Conservation (phyloP, 2,888 invertebrate species). For the Athetis lepigone region DNA sequence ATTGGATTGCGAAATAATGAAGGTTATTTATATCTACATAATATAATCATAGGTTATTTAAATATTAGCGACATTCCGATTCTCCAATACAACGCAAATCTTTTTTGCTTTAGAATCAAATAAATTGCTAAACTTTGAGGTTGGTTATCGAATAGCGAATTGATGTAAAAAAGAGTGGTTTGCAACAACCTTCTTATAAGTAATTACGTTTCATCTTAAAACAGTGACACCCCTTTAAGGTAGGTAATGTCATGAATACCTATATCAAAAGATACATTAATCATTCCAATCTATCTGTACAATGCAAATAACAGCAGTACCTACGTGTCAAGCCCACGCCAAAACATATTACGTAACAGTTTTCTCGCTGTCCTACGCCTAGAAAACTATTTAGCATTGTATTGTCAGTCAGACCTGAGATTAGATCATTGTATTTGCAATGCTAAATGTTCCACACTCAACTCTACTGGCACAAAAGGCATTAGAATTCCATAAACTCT, state of each 20-base stretch:
- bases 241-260: conserved; percentile 1
- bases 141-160: neutral
- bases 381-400: conserved; percentile 64
- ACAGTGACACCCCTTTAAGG: neutral
- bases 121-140: neutral
- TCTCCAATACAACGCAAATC: conserved; percentile 56
- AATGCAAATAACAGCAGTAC: conserved; percentile 37
- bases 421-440: conserved; percentile 74
- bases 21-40: conserved; percentile 26
- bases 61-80: conserved; percentile 67
- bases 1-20: conserved; percentile 38
- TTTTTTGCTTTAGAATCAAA: neutral
- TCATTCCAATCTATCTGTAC: conserved; percentile 23
- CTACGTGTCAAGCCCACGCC: conserved; percentile 39
- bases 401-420: conserved; percentile 60
- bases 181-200: neutral
- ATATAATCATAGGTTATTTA: conserved; percentile 43
- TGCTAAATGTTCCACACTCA: conserved; percentile 68
- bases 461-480: conserved; percentile 65
- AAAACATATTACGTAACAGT: conserved; percentile 53
- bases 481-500: conserved; percentile 81
- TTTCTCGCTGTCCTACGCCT: conserved; percentile 56
- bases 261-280: conserved; percentile 17
- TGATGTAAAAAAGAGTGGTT: neutral
- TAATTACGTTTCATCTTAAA: neutral